These are phyloP conservation scores for Galago senegalensis DNA, from an alignment of 2,797 vertebrate genomes.

Conservation along the genomic window DNA sequence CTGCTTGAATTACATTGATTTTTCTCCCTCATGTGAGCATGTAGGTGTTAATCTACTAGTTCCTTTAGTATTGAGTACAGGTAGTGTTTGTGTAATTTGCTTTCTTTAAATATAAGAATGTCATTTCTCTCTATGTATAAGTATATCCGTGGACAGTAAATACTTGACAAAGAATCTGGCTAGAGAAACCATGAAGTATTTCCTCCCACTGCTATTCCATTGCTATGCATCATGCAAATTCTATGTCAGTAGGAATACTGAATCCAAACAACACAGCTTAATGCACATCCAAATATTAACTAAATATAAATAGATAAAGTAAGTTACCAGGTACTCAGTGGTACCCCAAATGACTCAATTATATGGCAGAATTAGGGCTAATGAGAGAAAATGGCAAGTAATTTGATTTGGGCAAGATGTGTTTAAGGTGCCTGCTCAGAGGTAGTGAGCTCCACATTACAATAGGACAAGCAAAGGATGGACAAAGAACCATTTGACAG, in stretches of 20 bases:
- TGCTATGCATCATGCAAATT: neutral
- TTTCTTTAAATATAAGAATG: slow-evolving; percentile 27
- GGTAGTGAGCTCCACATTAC: neutral
- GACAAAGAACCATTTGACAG: neutral
- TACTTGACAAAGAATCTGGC: neutral
- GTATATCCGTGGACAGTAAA: neutral
- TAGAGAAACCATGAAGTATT: neutral
- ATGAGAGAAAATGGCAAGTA: neutral
- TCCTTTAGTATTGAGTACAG: no score
- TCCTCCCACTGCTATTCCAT: neutral
- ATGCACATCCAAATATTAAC: neutral
- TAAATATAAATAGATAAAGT: neutral
- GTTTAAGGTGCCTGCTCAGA: neutral
- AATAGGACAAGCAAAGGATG: neutral
- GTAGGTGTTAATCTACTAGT: no score
- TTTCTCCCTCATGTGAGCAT: no score
- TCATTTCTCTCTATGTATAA: neutral
- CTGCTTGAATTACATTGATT: no score
- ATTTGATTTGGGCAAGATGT: neutral
- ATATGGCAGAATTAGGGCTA: neutral
- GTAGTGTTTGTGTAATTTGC: neutral
- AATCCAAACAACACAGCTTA: neutral
- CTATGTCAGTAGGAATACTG: neutral
- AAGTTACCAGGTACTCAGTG: neutral
- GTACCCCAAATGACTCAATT: neutral